Conservation (phyloP, 1,140 invertebrate genomes). For the Lepidurus apus region DNA sequence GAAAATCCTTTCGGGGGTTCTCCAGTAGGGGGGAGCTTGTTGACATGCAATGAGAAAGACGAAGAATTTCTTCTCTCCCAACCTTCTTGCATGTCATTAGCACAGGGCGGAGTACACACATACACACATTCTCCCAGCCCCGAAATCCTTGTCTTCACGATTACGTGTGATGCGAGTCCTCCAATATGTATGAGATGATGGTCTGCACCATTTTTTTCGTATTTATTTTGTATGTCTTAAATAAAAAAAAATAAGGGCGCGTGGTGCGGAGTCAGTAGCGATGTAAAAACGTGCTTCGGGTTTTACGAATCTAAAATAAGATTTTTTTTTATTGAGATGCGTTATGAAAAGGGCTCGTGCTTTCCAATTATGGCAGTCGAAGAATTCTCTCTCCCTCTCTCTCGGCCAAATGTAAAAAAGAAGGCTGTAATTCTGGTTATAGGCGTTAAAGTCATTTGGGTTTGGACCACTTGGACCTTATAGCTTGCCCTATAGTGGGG, state of each 20-base stretch:
- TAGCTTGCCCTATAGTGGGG: not conserved
- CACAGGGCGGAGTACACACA: slow-evolving; percentile 13
- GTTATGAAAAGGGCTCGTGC: not conserved
- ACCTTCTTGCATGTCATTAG: slow-evolving; percentile 21
- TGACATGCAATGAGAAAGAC: slow-evolving; percentile 19
- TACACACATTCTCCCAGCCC: not conserved
- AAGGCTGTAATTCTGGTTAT: not conserved
- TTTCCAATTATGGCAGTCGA: not conserved
- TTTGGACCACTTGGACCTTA: not conserved
- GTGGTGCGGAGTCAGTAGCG: too few species aligned
- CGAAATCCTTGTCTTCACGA: not conserved
- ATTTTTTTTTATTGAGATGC: not conserved
- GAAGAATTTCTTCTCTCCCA: not conserved
- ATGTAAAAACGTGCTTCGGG: too few species aligned
- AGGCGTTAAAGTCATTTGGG: slow-evolving; percentile 14
- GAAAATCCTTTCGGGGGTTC: not conserved
- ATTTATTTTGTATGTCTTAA: too few species aligned
- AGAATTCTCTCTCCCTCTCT: not conserved
- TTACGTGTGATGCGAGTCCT: not conserved
- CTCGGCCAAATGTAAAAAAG: not conserved
- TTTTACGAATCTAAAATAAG: not conserved
- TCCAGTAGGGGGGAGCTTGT: slow-evolving; percentile 2
- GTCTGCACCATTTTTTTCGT: too few species aligned
- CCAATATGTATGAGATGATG: not conserved
- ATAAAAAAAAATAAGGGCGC: too few species aligned